Evolutionary conservation across 1,140 invertebrate species (phyloP).

Genomic region (Macrosteles quadrilineatus): DNA sequence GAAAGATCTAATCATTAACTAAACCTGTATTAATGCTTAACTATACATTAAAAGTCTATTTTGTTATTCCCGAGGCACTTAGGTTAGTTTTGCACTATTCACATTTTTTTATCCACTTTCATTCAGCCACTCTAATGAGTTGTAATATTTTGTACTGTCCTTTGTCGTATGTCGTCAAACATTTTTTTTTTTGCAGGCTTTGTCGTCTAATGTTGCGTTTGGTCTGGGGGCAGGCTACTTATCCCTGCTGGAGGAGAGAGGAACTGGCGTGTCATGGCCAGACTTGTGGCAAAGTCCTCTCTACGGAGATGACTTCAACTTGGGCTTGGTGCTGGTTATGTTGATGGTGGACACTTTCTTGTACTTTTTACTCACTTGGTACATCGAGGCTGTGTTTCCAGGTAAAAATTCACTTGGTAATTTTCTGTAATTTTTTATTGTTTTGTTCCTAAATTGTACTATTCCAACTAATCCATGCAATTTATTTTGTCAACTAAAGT

Average conservation of each 20-base stretch:
- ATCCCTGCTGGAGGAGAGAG: slow-evolving; percentile 58
- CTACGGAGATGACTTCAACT: slow-evolving; percentile 49
- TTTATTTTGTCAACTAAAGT: no score
- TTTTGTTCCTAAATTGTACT: no score
- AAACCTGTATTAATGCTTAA: no score
- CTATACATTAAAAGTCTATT: no score
- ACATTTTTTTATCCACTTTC: neutral
- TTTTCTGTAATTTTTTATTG: no score
- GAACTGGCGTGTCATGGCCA: slow-evolving; percentile 59
- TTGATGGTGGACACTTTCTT: slow-evolving; percentile 56
- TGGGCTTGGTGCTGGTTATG: slow-evolving; percentile 56
- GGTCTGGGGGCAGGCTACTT: slow-evolving; percentile 62
- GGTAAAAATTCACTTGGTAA: no score
- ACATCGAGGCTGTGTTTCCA: slow-evolving; percentile 65
- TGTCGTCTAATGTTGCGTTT: slow-evolving; percentile 62
- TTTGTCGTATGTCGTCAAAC: no score
- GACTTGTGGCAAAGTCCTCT: slow-evolving; percentile 51
- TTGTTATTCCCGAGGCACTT: no score
- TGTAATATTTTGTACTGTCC: neutral
- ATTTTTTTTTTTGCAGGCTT: slow-evolving; percentile 48
- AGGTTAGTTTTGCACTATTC: no score
- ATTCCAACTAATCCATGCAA: no score
- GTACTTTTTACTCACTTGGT: slow-evolving; percentile 57
- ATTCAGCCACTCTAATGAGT: neutral
- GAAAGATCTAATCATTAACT: no score